Evolutionary conservation across 2,113 vertebrate species (phyloP), one percentile per base, ranked within the genome.

Genomic region (Pteropus alecto): DNA sequence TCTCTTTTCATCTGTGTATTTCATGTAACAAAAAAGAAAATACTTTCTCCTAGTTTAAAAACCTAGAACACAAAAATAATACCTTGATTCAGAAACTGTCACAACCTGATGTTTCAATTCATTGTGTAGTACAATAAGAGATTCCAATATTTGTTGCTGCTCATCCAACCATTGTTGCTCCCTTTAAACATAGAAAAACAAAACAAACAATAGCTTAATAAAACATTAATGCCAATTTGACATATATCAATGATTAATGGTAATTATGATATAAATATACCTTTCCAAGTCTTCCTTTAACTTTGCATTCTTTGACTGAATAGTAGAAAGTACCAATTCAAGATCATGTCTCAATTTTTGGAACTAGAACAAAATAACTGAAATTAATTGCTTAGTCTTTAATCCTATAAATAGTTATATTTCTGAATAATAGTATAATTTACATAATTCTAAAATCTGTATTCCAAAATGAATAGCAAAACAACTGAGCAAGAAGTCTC

Each of bases 271-370:
- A 78, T 58, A 87, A 10, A 1, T 87, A 86, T 98, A 99, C 99
- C 98, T 98, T 97, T 95, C 70, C 71, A 99, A 93, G 22, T 98
- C 97, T 97, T 98, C 95, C 3, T 98, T 97, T 94, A 99, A 77
- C n/a, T 96, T 74, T 93, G 97, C 90, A 95, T 98, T 98, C 95
- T 98, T 98, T 87, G 33, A 89, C 10, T 58, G 61, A 96, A 98
- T 6, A 96, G 65, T 10, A 87, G 84, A 96, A 54, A 98, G 94
- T 22, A 98, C 0, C 83, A 91, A 95, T 98, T 98, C 97, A 97
- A 99, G 98, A 51, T 98, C 96, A 68, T 71, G 86, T 67, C 95
- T 94, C 89, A 98, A 61, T 87, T 97, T 98, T 97, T 97, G 79
- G 94, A 99, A 98, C 99, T 99, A 93, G 8, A 98, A 98, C 81